Evolutionary conservation across 53 echinoderm and acorn worm genomes (phyloP).

Genomic region (Holothuria scabra): DNA sequence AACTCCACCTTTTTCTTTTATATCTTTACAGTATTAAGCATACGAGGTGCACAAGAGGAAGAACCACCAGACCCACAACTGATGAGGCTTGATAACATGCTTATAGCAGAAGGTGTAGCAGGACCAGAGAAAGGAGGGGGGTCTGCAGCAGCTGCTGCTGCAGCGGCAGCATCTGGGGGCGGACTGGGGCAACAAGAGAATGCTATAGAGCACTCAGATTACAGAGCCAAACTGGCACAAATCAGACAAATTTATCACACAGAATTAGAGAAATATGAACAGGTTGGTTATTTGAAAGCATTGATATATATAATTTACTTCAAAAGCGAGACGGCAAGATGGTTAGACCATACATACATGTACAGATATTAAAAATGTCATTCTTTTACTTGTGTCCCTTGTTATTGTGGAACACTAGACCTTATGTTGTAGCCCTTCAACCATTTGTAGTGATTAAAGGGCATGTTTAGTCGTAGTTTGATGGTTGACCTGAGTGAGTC

Average conservation of each 20-base stretch:
- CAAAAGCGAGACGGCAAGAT: no score
- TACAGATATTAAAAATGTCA: no score
- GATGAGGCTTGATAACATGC: conserved; percentile 99
- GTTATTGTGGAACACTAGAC: no score
- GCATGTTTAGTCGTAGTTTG: no score
- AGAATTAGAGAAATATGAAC: conserved; percentile 99
- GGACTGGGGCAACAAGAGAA: conserved; percentile 98
- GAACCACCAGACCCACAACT: conserved; percentile 99
- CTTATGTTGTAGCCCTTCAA: no score
- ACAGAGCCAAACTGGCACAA: conserved; percentile 98
- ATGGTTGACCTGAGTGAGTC: neutral
- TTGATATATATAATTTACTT: neutral
- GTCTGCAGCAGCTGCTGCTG: conserved; percentile 98
- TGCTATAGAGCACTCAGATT: conserved; percentile 98
- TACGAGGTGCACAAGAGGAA: conserved; percentile 97
- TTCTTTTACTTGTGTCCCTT: no score
- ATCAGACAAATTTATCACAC: conserved; percentile 99
- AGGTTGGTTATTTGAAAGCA: conserved; percentile 61
- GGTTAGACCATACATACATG: no score
- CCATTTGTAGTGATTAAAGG: no score
- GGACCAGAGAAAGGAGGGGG: conserved; percentile 99
- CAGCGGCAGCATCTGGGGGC: conserved; percentile 95
- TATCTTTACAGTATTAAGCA: conserved; percentile 90
- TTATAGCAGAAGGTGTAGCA: conserved; percentile 99
- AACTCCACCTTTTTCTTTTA: conserved; percentile 16